Percentiles rank a stretch among this genome's conserved stretches.
Evolutionary conservation across 2,888 invertebrate species (phyloP).

Genomic region (Drosophila setosimentum): DNA sequence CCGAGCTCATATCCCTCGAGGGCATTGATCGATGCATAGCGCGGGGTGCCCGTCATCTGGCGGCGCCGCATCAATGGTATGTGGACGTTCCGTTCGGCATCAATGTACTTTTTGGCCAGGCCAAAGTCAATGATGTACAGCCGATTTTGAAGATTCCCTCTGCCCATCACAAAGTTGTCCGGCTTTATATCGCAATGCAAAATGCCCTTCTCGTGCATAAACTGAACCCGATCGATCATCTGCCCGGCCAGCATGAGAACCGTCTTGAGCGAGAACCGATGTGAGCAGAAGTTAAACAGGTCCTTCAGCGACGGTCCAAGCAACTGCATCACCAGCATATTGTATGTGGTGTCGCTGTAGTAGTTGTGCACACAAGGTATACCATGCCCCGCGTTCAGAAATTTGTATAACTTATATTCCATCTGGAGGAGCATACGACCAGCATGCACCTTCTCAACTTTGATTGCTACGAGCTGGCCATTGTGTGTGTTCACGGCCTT

Average conservation of each 20-base stretch:
- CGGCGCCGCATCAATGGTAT: neutral
- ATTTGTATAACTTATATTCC: slow-evolving; percentile 30
- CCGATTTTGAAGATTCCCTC: fast-evolving
- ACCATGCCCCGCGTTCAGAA: neutral
- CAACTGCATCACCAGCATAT: slow-evolving; percentile 54
- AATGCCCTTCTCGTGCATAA: slow-evolving; percentile 24
- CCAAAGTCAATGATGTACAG: slow-evolving; percentile 59
- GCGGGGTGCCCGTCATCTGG: slow-evolving; percentile 42
- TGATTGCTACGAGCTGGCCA: slow-evolving; percentile 44
- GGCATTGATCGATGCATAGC: slow-evolving; percentile 49
- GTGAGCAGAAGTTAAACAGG: slow-evolving; percentile 36
- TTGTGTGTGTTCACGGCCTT: neutral
- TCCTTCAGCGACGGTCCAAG: slow-evolving; percentile 53
- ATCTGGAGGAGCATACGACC: neutral
- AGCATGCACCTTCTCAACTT: neutral
- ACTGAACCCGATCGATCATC: slow-evolving; percentile 47
- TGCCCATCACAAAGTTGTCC: slow-evolving; percentile 50
- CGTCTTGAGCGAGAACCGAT: slow-evolving; percentile 55
- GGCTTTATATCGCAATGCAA: slow-evolving; percentile 63
- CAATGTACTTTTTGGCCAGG: slow-evolving; percentile 26
- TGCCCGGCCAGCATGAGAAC: slow-evolving; percentile 54
- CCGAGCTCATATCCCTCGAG: slow-evolving; percentile 22
- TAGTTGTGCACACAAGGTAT: slow-evolving; percentile 28
- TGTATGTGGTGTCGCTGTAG: fast-evolving
- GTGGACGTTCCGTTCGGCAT: neutral